A percentile compares a stretch with the other conserved stretches of the same genome.
phyloP scores from a whole-genome alignment of 1,140 invertebrate species.

The Panagrolaimus sp. region DNA sequence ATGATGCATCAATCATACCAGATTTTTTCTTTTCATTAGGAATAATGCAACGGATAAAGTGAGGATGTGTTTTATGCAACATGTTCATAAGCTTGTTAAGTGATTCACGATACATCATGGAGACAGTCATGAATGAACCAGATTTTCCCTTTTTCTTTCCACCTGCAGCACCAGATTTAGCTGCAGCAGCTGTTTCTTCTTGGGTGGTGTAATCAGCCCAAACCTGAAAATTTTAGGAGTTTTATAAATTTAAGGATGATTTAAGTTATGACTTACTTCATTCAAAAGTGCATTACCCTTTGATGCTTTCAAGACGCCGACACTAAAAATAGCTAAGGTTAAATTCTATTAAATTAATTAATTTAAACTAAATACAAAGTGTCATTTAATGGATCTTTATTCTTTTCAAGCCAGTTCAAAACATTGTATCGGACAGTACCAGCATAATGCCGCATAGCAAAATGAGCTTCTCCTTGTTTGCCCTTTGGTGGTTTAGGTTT shows the following conservation, averaged over 20 bases:
- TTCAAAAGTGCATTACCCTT: slow-evolving; percentile 43
- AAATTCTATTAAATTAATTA: too few relatives aligned
- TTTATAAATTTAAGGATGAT: too few relatives aligned
- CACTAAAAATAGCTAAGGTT: too few relatives aligned
- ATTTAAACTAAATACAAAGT: too few relatives aligned
- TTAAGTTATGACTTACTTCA: slow-evolving; percentile 38
- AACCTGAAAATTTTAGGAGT: too few relatives aligned
- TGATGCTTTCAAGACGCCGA: slow-evolving; percentile 73
- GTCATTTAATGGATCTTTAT: slow-evolving; percentile 98
- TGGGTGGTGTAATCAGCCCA: slow-evolving; percentile 40
- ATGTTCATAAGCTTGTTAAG: slow-evolving; percentile 57
- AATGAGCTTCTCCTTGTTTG: slow-evolving; percentile 86
- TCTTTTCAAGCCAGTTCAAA: slow-evolving; percentile 94
- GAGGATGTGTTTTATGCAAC: slow-evolving; percentile 74
- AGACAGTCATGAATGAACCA: slow-evolving; percentile 57
- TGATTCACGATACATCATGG: slow-evolving; percentile 57
- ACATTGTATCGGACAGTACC: slow-evolving; percentile 94
- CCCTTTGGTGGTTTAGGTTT: slow-evolving; percentile 88
- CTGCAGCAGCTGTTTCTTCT: slow-evolving; percentile 43
- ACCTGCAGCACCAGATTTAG: slow-evolving; percentile 36
- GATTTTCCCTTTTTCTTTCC: slow-evolving; percentile 57
- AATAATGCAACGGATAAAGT: slow-evolving; percentile 99
- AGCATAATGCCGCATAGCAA: slow-evolving; percentile 96
- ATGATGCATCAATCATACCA: slow-evolving; percentile 61
- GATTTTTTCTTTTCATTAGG: slow-evolving; percentile 85